Evolutionary conservation across 2,113 vertebrate genomes (phyloP).

Genomic region (Myxocyprinus asiaticus): DNA sequence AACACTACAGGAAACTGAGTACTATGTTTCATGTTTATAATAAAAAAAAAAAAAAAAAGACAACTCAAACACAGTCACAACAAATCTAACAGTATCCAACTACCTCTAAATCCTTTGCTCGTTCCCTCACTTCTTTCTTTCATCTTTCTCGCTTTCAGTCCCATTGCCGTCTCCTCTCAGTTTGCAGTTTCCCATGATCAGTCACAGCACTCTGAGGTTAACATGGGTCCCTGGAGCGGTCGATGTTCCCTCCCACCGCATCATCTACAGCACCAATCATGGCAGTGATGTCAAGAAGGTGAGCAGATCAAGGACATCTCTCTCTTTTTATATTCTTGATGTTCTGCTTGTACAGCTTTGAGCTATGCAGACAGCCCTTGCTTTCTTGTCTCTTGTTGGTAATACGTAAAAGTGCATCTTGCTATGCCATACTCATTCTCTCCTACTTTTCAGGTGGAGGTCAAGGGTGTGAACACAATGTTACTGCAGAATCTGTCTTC

Average conservation of each 20-base stretch:
- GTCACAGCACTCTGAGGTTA: constrained; percentile 79
- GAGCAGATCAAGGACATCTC: not conserved
- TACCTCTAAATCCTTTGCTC: not conserved
- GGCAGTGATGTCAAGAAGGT: constrained; percentile 85
- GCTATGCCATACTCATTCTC: not conserved
- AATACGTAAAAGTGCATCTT: too few species aligned
- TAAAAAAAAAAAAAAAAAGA: too few species aligned
- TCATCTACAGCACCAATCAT: constrained; percentile 80
- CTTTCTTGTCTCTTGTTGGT: too few species aligned
- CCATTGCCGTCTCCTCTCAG: constrained; percentile 69
- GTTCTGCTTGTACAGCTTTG: too few species aligned
- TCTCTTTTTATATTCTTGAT: not conserved
- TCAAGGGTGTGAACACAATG: constrained; percentile 77
- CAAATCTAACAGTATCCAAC: too few species aligned
- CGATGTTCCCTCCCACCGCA: constrained; percentile 69
- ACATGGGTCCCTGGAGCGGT: constrained; percentile 75
- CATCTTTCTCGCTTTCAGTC: constrained; percentile 67
- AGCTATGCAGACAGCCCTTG: too few species aligned
- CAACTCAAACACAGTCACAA: too few species aligned
- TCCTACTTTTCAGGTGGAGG: constrained; percentile 75
- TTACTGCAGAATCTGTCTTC: constrained; percentile 83
- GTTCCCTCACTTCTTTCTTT: not conserved
- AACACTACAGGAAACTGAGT: too few species aligned
- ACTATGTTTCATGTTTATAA: too few species aligned
- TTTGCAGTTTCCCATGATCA: constrained; percentile 82